Evolutionary conservation across 64 coral and sea anemone genomes (phyloP).

Genomic region (Trachythela sp.): DNA sequence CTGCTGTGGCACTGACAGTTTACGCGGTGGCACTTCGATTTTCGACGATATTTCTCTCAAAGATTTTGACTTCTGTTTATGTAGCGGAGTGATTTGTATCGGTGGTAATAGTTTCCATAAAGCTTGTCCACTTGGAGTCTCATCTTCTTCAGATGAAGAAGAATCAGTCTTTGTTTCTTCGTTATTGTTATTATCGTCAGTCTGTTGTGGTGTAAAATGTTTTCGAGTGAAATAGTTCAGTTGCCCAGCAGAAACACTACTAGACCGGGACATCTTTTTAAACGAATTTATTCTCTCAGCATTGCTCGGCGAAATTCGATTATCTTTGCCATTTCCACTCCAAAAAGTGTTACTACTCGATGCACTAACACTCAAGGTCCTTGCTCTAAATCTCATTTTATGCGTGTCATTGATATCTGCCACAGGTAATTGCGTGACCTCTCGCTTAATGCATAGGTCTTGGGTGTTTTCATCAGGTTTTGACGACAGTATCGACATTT

Average conservation of each 20-base stretch:
- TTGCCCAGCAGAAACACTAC: no score
- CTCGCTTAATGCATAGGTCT: not conserved
- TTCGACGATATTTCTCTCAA: not conserved
- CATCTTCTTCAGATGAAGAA: not conserved
- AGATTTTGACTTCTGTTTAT: not conserved
- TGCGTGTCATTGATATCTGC: not conserved
- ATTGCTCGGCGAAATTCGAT: no score
- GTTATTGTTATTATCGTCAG: no score
- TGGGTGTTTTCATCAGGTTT: not conserved
- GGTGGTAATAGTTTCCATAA: not conserved
- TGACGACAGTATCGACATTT: not conserved
- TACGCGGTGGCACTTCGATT: not conserved
- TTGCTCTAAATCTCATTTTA: not conserved
- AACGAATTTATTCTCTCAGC: no score
- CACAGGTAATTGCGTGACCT: not conserved
- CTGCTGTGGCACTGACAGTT: not conserved
- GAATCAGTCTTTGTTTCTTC: no score
- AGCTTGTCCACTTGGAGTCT: not conserved
- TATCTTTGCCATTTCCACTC: no score
- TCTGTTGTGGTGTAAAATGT: no score
- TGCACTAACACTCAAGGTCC: no score
- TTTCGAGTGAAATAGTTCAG: no score
- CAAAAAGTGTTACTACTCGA: no score
- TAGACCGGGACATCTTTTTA: no score
- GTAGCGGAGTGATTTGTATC: not conserved